phyloP scores from a whole-genome alignment of 2,797 vertebrate genomes.

The Sebastes goodei region DNA sequence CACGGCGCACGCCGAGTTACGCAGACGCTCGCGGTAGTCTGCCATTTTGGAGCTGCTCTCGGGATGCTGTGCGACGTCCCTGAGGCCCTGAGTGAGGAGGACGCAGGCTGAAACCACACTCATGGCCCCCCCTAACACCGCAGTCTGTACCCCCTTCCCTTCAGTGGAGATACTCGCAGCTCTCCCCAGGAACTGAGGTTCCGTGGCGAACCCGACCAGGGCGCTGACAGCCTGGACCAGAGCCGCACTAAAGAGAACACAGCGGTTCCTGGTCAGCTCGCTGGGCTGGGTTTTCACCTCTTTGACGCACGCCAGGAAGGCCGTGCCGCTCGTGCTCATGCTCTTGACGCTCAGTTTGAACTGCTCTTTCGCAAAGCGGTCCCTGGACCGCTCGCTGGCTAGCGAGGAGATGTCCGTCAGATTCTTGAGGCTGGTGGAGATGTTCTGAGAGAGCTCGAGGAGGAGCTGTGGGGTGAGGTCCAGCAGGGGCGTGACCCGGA shows the following conservation, averaged over 20 bases:
- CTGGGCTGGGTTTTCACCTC: constrained; percentile 95
- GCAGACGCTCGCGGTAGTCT: constrained; percentile 94
- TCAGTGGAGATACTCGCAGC: constrained; percentile 90
- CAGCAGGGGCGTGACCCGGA: constrained; percentile 88
- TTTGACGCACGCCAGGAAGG: constrained; percentile 93
- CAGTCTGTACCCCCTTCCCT: constrained; percentile 97
- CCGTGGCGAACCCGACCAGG: constrained; percentile 95
- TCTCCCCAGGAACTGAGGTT: constrained; percentile 95
- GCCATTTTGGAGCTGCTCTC: constrained; percentile 95
- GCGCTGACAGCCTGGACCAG: constrained; percentile 94
- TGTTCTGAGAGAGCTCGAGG: constrained; percentile 95
- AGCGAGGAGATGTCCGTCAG: constrained; percentile 93
- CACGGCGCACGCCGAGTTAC: constrained; percentile 94
- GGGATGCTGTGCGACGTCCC: constrained; percentile 96
- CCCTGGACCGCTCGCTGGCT: constrained; percentile 93
- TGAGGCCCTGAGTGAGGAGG: constrained; percentile 97
- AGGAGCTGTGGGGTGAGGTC: constrained; percentile 95
- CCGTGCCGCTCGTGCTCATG: constrained; percentile 95
- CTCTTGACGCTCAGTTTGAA: constrained; percentile 96
- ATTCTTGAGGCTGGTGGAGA: constrained; percentile 93
- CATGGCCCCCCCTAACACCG: constrained; percentile 97
- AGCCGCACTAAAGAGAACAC: constrained; percentile 92
- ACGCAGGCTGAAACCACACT: constrained; percentile 98
- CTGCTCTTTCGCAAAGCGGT: constrained; percentile 96
- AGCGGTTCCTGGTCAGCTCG: constrained; percentile 92